Percentiles rank a stretch among this genome's conserved stretches.
These are phyloP conservation scores for Steinernema scapterisci DNA, from an alignment of 2,888 invertebrate species.

Conservation along the genomic window DNA sequence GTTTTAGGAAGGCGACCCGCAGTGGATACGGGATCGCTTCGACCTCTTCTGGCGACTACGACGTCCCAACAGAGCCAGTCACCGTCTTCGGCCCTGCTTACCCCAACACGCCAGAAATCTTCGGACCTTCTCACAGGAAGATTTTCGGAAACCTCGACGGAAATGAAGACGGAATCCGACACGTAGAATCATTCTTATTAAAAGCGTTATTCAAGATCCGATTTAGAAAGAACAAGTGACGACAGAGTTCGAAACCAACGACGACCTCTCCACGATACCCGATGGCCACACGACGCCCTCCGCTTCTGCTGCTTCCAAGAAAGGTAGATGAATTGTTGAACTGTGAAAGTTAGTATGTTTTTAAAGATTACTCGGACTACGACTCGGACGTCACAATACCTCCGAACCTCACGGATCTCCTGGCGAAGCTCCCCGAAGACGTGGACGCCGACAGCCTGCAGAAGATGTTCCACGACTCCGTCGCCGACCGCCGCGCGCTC, in stretches of 20 bases:
- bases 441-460: conserved; percentile 59
- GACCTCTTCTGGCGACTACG: conserved; percentile 17
- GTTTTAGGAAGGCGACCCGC: background rate
- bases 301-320: conserved; percentile 29
- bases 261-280: conserved; percentile 50
- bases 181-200: background rate
- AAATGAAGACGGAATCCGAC: background rate
- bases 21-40: conserved; percentile 13
- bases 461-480: conserved; percentile 65
- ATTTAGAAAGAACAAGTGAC: conserved; percentile 44
- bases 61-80: conserved; percentile 38
- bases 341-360: background rate
- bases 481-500: conserved; percentile 60
- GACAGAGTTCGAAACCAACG: conserved; percentile 63
- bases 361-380: conserved; percentile 60
- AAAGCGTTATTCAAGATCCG: background rate
- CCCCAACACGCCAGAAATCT: conserved; percentile 1
- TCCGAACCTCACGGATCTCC: conserved; percentile 62
- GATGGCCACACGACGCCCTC: conserved; percentile 25
- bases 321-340: conserved; percentile 30
- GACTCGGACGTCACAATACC: conserved; percentile 64
- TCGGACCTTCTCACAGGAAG: conserved; percentile 22
- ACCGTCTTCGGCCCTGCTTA: conserved; percentile 45
- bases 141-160: conserved; percentile 22
- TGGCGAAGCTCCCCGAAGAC: conserved; percentile 63